These are phyloP conservation scores for Riptortus pedestris DNA, from an alignment of 1,140 invertebrate genomes.

Conservation along the genomic window DNA sequence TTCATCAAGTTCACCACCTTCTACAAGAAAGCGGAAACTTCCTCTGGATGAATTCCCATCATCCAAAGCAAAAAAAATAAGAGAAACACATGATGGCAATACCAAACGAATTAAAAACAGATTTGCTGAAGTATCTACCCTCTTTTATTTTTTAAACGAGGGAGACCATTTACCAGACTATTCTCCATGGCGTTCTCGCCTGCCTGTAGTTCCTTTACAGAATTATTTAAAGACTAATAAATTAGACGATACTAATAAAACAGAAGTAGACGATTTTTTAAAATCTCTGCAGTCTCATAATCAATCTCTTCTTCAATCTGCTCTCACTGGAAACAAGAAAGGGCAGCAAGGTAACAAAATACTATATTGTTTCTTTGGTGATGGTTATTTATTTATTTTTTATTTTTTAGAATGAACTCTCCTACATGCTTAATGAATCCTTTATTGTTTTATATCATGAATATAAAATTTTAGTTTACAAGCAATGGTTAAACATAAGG, in stretches of 20 bases:
- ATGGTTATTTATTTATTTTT: too few species aligned
- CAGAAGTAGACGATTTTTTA: conserved; percentile 26
- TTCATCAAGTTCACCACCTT: background rate
- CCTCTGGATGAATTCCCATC: conserved; percentile 20
- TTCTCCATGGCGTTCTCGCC: conserved; percentile 24
- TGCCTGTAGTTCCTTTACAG: conserved; percentile 21
- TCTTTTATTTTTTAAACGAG: conserved; percentile 20
- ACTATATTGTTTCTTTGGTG: background rate
- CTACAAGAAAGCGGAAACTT: conserved; percentile 20
- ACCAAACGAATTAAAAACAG: background rate
- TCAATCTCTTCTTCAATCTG: conserved; percentile 6
- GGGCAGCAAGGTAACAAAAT: conserved; percentile 4
- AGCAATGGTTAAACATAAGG: too few species aligned
- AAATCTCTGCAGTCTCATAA: conserved; percentile 8
- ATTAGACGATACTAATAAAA: conserved; percentile 27
- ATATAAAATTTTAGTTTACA: too few species aligned
- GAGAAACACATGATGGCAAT: conserved; percentile 8
- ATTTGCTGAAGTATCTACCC: conserved; percentile 22
- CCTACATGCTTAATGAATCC: too few species aligned
- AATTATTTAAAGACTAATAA: conserved; percentile 27
- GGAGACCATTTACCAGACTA: conserved; percentile 19
- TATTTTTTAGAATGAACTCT: too few species aligned
- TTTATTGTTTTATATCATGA: too few species aligned
- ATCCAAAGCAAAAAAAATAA: conserved; percentile 12
- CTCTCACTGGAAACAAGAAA: background rate